Conservation (phyloP, 2,797 vertebrate species). For the Argyrosomus regius region DNA sequence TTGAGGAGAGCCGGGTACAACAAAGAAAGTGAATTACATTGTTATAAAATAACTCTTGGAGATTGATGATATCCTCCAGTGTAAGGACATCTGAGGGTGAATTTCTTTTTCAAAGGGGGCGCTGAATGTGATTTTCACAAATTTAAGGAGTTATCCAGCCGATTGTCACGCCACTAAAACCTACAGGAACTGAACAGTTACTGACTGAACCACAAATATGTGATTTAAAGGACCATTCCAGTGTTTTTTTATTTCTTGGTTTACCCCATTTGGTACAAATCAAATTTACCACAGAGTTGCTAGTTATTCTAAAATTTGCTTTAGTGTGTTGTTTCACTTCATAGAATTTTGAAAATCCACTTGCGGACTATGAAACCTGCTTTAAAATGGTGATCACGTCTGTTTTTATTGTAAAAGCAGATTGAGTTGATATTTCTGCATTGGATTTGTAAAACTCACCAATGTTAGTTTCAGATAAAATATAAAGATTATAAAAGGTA, state of each 20-base stretch:
- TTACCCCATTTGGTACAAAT: constrained; percentile 10
- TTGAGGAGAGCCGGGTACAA: constrained; percentile 46
- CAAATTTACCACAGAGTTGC: not conserved
- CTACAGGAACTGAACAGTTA: constrained; percentile 7
- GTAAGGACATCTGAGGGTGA: constrained; percentile 34
- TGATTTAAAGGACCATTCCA: not conserved
- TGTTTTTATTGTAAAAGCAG: not conserved
- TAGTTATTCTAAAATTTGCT: not conserved
- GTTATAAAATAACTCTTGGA: constrained; percentile 62
- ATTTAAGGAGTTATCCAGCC: constrained; percentile 46
- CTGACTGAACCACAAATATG: constrained; percentile 7
- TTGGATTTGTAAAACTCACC: not conserved
- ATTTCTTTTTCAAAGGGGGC: constrained; percentile 26
- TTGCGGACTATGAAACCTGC: not conserved
- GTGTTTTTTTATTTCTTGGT: not conserved
- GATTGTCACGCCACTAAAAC: constrained; percentile 45
- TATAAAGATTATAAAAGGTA: too few species aligned
- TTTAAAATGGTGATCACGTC: not conserved
- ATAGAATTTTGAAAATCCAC: not conserved
- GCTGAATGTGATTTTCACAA: constrained; percentile 47
- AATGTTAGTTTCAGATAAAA: not conserved
- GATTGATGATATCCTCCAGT: constrained; percentile 61
- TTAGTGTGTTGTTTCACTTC: not conserved
- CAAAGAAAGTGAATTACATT: constrained; percentile 57
- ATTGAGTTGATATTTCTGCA: not conserved